Conservation (phyloP, 2,797 vertebrate genomes). For the Antennarius maculatus region DNA sequence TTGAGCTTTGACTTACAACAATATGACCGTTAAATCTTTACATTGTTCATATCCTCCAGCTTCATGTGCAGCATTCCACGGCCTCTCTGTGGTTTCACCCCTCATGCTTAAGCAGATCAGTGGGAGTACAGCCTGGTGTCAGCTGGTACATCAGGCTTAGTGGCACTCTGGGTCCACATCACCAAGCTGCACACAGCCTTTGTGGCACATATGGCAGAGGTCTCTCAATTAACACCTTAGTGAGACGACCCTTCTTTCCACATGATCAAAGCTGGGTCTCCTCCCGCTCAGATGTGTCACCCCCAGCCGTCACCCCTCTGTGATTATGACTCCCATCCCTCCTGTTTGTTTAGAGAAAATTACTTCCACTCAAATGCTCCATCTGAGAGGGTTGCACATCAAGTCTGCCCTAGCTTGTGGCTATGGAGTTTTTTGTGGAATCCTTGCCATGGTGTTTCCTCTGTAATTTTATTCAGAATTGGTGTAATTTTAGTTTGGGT, state of each 20-base stretch:
- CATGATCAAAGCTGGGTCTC: constrained; percentile 73
- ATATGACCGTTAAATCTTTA: constrained; percentile 47
- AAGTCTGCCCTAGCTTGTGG: constrained; percentile 38
- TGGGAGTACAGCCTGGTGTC: constrained; percentile 35
- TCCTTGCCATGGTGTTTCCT: constrained; percentile 31
- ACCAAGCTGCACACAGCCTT: background rate
- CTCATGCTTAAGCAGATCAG: constrained; percentile 40
- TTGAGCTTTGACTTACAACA: constrained; percentile 10
- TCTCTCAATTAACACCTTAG: constrained; percentile 71
- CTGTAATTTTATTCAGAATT: constrained; percentile 60
- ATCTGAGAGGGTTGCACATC: constrained; percentile 59
- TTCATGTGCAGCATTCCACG: constrained; percentile 37
- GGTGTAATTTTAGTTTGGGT: constrained; percentile 59
- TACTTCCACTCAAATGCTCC: constrained; percentile 72
- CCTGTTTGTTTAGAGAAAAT: constrained; percentile 72
- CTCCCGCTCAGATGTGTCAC: constrained; percentile 45
- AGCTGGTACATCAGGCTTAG: constrained; percentile 61
- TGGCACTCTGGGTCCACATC: constrained; percentile 9
- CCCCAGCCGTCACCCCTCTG: constrained; percentile 40
- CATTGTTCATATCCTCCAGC: constrained; percentile 27
- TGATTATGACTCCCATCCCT: constrained; percentile 52
- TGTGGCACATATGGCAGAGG: constrained; percentile 64
- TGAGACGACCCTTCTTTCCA: constrained; percentile 64
- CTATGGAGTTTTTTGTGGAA: constrained; percentile 18
- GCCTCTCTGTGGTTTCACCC: constrained; percentile 22